Conservation (phyloP, 2,888 invertebrate species). For the Lepidocyrtoides sp. region DNA sequence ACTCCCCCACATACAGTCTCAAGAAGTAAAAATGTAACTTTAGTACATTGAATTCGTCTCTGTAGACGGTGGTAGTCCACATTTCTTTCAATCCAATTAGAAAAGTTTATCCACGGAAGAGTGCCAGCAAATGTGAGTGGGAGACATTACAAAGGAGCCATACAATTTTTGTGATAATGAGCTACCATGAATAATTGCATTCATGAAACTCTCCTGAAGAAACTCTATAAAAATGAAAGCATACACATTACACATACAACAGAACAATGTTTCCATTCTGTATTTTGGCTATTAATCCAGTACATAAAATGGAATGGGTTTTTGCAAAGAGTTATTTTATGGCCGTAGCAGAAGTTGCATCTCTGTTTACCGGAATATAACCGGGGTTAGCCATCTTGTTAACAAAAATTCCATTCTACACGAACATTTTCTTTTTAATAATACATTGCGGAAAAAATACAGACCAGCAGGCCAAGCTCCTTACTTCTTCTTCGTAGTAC, state of each 20-base stretch:
- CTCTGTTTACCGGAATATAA: not conserved
- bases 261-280: constrained; percentile 19
- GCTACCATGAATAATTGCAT: constrained; percentile 20
- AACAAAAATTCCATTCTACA: not conserved
- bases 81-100: not conserved
- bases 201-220: not conserved
- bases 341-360: constrained; percentile 36
- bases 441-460: not conserved
- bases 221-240: not conserved
- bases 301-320: constrained; percentile 40
- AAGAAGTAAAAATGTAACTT: too few species aligned
- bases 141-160: not conserved
- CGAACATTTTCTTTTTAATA: not conserved
- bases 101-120: not conserved
- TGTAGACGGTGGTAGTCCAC: not conserved
- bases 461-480: too few species aligned
- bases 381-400: not conserved
- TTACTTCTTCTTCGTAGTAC: too few species aligned
- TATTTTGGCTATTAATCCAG: constrained; percentile 13
- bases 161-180: constrained; percentile 22
- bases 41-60: too few species aligned
- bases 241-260: too few species aligned
- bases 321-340: constrained; percentile 43
- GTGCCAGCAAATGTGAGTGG: not conserved
- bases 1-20: too few species aligned